A percentile compares a stretch with the other conserved stretches of the same genome.
Conservation (phyloP, 2,113 vertebrate genomes). For the Microcebus lehilahytsara region DNA sequence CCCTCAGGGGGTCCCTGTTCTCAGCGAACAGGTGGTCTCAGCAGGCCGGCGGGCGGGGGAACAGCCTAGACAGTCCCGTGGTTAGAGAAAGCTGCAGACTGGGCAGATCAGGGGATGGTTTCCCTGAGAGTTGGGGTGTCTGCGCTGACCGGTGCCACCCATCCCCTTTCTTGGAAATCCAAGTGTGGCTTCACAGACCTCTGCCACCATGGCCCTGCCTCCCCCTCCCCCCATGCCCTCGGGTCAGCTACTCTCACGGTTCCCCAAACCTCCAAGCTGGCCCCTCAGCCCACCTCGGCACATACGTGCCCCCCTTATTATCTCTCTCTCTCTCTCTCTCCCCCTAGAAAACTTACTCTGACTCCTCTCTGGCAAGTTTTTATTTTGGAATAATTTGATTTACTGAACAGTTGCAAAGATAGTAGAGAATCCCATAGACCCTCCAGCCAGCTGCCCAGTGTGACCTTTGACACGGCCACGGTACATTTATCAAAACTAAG, state of each 20-base stretch:
- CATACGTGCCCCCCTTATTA: no score
- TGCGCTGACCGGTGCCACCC: neutral
- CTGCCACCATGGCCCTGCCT: accelerated
- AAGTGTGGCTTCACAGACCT: neutral
- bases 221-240: no score
- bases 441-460: neutral
- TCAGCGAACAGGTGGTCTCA: neutral
- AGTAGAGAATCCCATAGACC: neutral
- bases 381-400: neutral
- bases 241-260: no score
- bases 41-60: no score
- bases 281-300: neutral
- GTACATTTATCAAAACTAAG: neutral
- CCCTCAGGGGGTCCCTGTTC: no score
- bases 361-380: neutral
- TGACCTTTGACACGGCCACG: accelerated
- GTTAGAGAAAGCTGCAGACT: neutral
- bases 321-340: no score
- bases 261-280: neutral
- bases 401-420: neutral
- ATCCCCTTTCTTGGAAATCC: neutral
- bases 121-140: neutral
- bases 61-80: neutral
- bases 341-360: neutral
- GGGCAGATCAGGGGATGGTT: no score